phyloP scores from a whole-genome alignment of 2,888 invertebrate genomes.

The Hecatera dysodea region DNA sequence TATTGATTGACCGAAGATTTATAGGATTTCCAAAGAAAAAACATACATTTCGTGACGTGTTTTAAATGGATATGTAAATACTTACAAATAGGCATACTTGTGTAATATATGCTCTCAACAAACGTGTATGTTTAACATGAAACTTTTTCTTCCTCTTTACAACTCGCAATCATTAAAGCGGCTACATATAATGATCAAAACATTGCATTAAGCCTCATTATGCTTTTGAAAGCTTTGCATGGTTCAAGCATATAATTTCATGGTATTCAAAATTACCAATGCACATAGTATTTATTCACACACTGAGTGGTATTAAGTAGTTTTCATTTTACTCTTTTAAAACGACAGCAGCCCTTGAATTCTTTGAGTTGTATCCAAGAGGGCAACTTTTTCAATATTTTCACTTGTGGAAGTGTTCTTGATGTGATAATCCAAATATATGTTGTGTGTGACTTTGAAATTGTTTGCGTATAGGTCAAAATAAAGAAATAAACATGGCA shows the following conservation, averaged over 20 bases:
- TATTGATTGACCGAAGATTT: slow-evolving; percentile 56
- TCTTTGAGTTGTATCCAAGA: background rate
- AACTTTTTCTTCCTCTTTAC: slow-evolving; percentile 14
- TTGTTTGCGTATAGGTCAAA: background rate
- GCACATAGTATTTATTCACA: slow-evolving; percentile 19
- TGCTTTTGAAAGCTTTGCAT: slow-evolving; percentile 15
- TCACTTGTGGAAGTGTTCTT: background rate
- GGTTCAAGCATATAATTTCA: slow-evolving; percentile 27
- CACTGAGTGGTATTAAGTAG: slow-evolving; percentile 22
- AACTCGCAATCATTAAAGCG: slow-evolving; percentile 12
- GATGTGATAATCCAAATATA: too few species aligned
- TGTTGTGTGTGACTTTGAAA: background rate
- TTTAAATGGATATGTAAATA: slow-evolving; percentile 60
- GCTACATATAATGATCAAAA: slow-evolving; percentile 16
- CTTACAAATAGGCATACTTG: slow-evolving; percentile 34
- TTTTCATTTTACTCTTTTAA: slow-evolving; percentile 14
- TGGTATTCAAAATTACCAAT: slow-evolving; percentile 34
- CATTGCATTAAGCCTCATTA: slow-evolving; percentile 45
- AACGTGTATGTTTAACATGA: slow-evolving; percentile 18
- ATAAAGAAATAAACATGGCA: background rate
- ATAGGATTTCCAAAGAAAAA: slow-evolving; percentile 58
- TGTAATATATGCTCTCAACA: slow-evolving; percentile 37
- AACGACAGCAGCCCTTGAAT: background rate
- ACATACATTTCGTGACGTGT: slow-evolving; percentile 56
- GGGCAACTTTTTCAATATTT: background rate